A percentile compares a stretch with the other conserved stretches of the same genome.
Evolutionary conservation across 2,888 invertebrate genomes (phyloP).

Genomic region (Mythimna albipuncta): DNA sequence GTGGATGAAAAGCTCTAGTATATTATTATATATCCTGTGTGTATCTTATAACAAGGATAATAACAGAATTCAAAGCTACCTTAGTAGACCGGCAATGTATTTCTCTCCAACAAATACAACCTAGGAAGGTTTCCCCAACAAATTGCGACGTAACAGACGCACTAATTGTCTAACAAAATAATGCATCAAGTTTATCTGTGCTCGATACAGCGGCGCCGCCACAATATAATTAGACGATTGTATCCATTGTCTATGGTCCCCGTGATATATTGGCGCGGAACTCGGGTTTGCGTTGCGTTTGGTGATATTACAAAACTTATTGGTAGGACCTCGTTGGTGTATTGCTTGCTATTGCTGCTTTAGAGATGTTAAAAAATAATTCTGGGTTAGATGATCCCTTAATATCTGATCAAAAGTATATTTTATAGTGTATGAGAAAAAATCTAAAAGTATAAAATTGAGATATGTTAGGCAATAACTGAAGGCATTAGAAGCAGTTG

Average conservation of each 20-base stretch:
- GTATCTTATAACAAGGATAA: neutral
- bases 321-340: slow-evolving; percentile 30
- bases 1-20: too few relatives aligned
- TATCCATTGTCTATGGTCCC: slow-evolving; percentile 63
- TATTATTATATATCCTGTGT: too few relatives aligned
- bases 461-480: too few relatives aligned
- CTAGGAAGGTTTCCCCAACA: slow-evolving; percentile 47
- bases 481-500: too few relatives aligned
- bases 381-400: neutral
- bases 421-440: too few relatives aligned
- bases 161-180: slow-evolving; percentile 83
- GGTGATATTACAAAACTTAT: slow-evolving; percentile 55
- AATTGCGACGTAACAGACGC: slow-evolving; percentile 71
- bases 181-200: slow-evolving; percentile 82
- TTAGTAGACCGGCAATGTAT: slow-evolving; percentile 54
- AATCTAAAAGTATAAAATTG: too few relatives aligned
- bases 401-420: too few relatives aligned
- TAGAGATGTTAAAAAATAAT: neutral
- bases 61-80: slow-evolving; percentile 6
- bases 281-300: slow-evolving; percentile 50
- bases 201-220: slow-evolving; percentile 68
- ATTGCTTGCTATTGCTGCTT: neutral
- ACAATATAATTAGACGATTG: slow-evolving; percentile 70
- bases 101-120: slow-evolving; percentile 16
- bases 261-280: slow-evolving; percentile 61